These are phyloP conservation scores for Atlantisia rogersi DNA, from an alignment of 2,113 vertebrate genomes.

Conservation along the genomic window DNA sequence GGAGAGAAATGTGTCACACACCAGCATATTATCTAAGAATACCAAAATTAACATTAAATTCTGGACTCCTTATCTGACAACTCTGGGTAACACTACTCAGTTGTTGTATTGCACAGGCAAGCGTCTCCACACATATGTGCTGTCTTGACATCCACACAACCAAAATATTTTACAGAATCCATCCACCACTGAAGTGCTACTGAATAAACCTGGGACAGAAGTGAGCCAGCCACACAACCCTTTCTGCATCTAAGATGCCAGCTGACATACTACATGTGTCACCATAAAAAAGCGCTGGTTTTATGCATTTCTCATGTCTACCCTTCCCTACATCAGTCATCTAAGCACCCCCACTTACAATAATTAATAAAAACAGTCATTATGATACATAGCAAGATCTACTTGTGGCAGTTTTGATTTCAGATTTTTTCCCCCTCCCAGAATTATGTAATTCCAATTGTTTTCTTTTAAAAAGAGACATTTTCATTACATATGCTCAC, in stretches of 20 bases:
- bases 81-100: not conserved
- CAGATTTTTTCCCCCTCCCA: not conserved
- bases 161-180: not conserved
- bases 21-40: not conserved
- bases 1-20: accelerated
- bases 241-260: not conserved
- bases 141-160: not conserved
- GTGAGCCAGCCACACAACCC: not conserved
- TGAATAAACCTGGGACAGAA: not conserved
- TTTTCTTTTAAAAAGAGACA: not conserved
- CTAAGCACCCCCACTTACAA: not conserved
- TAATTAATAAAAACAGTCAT: not conserved
- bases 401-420: not conserved
- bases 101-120: not conserved
- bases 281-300: not conserved
- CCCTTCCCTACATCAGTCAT: not conserved
- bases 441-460: not conserved
- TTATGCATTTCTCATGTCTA: not conserved
- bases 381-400: not conserved
- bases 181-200: not conserved
- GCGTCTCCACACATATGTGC: accelerated
- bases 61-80: not conserved
- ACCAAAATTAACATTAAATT: not conserved
- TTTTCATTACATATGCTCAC: not conserved
- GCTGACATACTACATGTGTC: not conserved